phyloP scores from a whole-genome alignment of 1,140 invertebrate species.

The Tetragonula clypearis region DNA sequence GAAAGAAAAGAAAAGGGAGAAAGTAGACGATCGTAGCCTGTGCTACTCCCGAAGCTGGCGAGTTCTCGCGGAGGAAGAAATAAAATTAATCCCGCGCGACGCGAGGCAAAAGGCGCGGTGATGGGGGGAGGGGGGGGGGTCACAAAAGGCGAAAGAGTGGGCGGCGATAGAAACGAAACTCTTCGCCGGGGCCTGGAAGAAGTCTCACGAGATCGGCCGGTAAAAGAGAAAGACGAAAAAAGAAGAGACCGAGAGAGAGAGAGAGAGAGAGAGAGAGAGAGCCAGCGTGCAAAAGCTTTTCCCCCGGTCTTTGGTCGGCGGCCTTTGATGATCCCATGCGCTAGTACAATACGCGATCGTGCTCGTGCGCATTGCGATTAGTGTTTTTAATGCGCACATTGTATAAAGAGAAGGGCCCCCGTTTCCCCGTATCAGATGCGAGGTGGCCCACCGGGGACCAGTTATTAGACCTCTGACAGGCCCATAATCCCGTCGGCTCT shows the following conservation, averaged over 20 bases:
- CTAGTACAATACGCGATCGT: constrained; percentile 60
- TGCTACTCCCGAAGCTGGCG: background rate
- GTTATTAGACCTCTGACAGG: constrained; percentile 77
- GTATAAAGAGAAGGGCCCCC: constrained; percentile 65
- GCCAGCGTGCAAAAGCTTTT: constrained; percentile 29
- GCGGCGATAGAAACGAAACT: constrained; percentile 12
- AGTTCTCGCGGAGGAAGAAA: background rate
- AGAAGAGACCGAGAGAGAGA: background rate
- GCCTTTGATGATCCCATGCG: constrained; percentile 59
- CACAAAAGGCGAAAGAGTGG: constrained; percentile 19
- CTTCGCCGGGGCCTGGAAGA: constrained; percentile 1
- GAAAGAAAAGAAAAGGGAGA: too few relatives aligned
- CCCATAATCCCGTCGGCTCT: constrained; percentile 70
- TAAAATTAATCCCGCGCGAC: constrained; percentile 14
- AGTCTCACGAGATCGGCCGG: constrained; percentile 31
- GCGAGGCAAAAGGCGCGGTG: background rate
- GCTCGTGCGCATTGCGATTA: constrained; percentile 73
- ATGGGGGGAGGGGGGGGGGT: fast-evolving
- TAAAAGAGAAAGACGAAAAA: background rate
- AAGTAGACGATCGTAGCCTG: background rate
- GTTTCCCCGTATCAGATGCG: constrained; percentile 72
- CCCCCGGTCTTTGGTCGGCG: constrained; percentile 48
- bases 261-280: background rate
- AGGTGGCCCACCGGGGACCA: constrained; percentile 64
- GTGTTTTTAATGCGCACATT: constrained; percentile 76